Evolutionary conservation across 2,113 vertebrate genomes (phyloP).

Genomic region (Sinocyclocheilus anshuiensis): DNA sequence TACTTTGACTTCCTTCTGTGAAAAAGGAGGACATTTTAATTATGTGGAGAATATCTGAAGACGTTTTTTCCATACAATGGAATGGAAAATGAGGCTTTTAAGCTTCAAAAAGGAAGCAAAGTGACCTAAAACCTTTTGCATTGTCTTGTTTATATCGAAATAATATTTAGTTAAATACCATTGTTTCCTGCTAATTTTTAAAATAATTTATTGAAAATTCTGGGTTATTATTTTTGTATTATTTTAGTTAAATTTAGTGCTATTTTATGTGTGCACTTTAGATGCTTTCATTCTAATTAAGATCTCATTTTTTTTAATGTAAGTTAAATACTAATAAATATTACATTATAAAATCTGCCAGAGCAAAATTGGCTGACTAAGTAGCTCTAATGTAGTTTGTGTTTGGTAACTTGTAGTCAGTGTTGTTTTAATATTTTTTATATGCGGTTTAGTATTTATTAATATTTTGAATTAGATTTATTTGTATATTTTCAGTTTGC

Average conservation of each 20-base stretch:
- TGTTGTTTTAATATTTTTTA: not conserved
- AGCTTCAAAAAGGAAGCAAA: too few relatives aligned
- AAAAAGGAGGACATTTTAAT: not conserved
- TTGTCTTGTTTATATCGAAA: too few relatives aligned
- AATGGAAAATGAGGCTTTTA: not conserved
- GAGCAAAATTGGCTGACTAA: not conserved
- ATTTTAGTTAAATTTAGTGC: not conserved
- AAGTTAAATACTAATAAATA: not conserved
- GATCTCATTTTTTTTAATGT: not conserved
- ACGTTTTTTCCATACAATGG: too few relatives aligned
- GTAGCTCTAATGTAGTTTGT: too few relatives aligned
- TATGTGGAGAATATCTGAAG: too few relatives aligned
- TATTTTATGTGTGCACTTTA: not conserved
- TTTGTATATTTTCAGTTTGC: not conserved
- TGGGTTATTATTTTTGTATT: not conserved
- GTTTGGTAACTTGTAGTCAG: not conserved
- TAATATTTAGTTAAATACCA: too few relatives aligned
- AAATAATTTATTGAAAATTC: not conserved
- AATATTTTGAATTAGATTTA: not conserved
- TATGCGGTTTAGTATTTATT: not conserved
- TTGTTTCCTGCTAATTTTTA: too few relatives aligned
- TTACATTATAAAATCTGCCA: not conserved
- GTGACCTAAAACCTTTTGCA: too few relatives aligned
- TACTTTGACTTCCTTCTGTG: not conserved
- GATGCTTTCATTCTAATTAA: not conserved